Evolutionary conservation across 1,140 invertebrate genomes (phyloP).

Genomic region (Telenomus remus): DNA sequence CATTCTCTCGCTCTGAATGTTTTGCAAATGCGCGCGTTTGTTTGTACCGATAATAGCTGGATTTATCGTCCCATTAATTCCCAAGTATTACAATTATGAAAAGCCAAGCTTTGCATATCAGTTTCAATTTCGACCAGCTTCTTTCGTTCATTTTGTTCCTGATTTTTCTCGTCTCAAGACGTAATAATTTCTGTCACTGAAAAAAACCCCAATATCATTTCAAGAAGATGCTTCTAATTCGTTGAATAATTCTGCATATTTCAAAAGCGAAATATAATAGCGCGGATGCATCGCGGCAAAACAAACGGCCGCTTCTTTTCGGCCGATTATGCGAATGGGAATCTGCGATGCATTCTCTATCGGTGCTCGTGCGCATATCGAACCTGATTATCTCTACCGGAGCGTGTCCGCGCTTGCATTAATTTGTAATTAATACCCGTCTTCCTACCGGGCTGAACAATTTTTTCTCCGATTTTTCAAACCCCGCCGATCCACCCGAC

Average conservation of each 20-base stretch:
- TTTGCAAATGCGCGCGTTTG: slow-evolving; percentile 12
- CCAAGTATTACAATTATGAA: slow-evolving; percentile 33
- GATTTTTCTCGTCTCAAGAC: slow-evolving; percentile 40
- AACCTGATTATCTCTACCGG: slow-evolving; percentile 65
- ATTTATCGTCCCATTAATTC: slow-evolving; percentile 47
- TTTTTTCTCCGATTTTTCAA: no score
- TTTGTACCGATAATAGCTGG: slow-evolving; percentile 23
- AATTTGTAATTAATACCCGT: slow-evolving; percentile 68
- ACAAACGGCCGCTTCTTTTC: slow-evolving; percentile 34
- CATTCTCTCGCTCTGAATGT: slow-evolving; percentile 20
- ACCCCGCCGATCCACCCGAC: no score
- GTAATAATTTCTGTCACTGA: no score
- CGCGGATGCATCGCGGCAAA: slow-evolving; percentile 19
- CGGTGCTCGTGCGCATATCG: slow-evolving; percentile 21
- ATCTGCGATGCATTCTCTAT: slow-evolving; percentile 19
- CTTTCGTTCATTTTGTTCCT: no score
- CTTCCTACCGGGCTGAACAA: slow-evolving; percentile 15
- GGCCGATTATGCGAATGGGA: slow-evolving; percentile 15
- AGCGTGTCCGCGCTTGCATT: slow-evolving; percentile 63
- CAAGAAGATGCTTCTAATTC: slow-evolving; percentile 21
- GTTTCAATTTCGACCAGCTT: slow-evolving; percentile 1
- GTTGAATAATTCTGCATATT: no score
- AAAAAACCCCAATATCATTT: no score
- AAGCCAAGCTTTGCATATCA: not conserved
- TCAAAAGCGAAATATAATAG: slow-evolving; percentile 6